phyloP scores from a whole-genome alignment of 2,888 invertebrate species.

The Agapostemon virescens region DNA sequence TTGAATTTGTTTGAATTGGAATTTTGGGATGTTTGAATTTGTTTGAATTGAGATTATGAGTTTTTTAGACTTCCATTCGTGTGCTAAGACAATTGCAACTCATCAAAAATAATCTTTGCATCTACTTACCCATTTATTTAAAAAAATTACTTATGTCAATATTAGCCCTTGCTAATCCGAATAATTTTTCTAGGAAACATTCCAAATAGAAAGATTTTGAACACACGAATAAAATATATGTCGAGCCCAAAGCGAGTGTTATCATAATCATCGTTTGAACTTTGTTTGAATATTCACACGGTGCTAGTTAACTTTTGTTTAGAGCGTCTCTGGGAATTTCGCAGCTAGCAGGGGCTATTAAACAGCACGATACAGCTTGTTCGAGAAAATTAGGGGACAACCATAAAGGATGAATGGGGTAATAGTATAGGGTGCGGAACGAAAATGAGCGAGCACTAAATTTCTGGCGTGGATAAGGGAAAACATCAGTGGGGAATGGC shows the following conservation, averaged over 20 bases:
- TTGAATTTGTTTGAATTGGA: too few relatives aligned
- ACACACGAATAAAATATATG: too few relatives aligned
- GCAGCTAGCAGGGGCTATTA: neutral
- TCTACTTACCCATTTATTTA: neutral
- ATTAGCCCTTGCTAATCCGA: neutral
- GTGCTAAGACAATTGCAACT: too few relatives aligned
- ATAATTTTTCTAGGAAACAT: too few relatives aligned
- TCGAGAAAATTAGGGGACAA: neutral
- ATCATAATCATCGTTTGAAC: too few relatives aligned
- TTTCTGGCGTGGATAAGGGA: neutral
- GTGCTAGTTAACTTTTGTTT: neutral
- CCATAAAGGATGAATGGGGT: conserved; percentile 1
- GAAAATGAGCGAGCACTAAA: conserved; percentile 3
- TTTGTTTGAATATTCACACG: neutral
- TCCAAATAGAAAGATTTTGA: too few relatives aligned
- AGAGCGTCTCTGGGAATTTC: neutral
- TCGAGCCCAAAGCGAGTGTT: too few relatives aligned
- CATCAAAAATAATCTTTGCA: neutral
- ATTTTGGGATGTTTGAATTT: too few relatives aligned
- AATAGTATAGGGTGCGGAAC: neutral
- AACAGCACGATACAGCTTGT: neutral
- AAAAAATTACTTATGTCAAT: neutral
- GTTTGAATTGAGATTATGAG: too few relatives aligned
- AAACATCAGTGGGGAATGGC: conserved; percentile 12
- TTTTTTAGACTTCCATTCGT: too few relatives aligned